These are phyloP conservation scores for Cephonodes hylas DNA, from an alignment of 2,888 invertebrate species.

Conservation along the genomic window DNA sequence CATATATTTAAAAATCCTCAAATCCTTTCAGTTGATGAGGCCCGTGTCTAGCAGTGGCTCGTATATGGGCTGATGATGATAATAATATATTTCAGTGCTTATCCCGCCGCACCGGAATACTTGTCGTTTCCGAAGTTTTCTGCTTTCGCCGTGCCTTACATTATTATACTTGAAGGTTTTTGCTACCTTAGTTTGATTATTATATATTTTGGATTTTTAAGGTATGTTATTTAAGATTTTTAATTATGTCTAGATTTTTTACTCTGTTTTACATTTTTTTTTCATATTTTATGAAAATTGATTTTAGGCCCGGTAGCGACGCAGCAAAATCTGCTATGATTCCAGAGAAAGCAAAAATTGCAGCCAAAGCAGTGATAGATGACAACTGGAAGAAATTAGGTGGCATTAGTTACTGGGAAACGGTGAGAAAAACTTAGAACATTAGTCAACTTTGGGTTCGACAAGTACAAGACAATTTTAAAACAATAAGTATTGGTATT, in stretches of 20 bases:
- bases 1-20: too few relatives aligned
- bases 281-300: too few relatives aligned
- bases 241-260: neutral
- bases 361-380: constrained; percentile 45
- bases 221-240: constrained; percentile 32
- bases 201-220: constrained; percentile 54
- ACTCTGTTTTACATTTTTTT: too few relatives aligned
- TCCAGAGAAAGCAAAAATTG: constrained; percentile 52
- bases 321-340: constrained; percentile 78
- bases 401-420: constrained; percentile 55
- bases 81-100: constrained; percentile 81
- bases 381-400: constrained; percentile 49
- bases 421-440: constrained; percentile 37
- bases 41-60: too few relatives aligned
- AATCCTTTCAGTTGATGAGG: too few relatives aligned
- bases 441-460: constrained; percentile 7
- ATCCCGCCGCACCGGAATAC: constrained; percentile 78
- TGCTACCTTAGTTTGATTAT: constrained; percentile 45
- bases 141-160: constrained; percentile 55
- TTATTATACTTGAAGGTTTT: constrained; percentile 47
- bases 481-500: too few relatives aligned
- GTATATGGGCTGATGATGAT: too few relatives aligned
- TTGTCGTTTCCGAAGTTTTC: constrained; percentile 61
- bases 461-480: too few relatives aligned
- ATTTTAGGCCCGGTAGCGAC: constrained; percentile 77